A percentile compares a stretch with the other conserved stretches of the same genome.
phyloP scores from a whole-genome alignment of 1,140 invertebrate genomes.

The Drosophila repleta region DNA sequence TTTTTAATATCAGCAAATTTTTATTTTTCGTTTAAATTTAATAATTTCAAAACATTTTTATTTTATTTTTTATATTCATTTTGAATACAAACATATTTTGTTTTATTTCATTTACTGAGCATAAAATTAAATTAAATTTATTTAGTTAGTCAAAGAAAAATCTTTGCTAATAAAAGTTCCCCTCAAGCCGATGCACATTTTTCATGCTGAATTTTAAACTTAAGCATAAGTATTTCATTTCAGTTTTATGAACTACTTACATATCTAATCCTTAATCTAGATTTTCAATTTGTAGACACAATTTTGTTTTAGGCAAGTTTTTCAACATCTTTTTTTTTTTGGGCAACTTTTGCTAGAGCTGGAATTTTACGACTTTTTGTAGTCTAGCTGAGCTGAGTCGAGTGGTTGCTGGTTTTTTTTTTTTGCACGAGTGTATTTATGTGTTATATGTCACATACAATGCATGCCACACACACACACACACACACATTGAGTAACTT shows the following conservation, averaged over 20 bases:
- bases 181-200: no score
- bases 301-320: constrained; percentile 21
- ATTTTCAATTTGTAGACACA: constrained; percentile 30
- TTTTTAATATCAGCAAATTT: no score
- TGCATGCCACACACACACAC: constrained; percentile 52
- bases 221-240: background rate
- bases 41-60: background rate
- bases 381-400: constrained; percentile 54
- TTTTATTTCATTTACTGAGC: no score
- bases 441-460: constrained; percentile 66
- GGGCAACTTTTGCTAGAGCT: constrained; percentile 41
- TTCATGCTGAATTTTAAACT: no score
- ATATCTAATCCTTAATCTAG: constrained; percentile 24
- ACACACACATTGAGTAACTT: constrained; percentile 46
- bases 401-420: constrained; percentile 23
- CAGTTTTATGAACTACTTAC: constrained; percentile 29
- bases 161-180: background rate
- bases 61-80: no score
- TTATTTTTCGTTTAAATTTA: background rate
- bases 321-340: no score
- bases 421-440: constrained; percentile 75
- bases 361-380: constrained; percentile 62
- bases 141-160: no score
- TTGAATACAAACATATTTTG: no score
- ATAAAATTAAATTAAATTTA: no score